phyloP scores from a whole-genome alignment of 2,888 invertebrate genomes.

The Leucophenga maculata region DNA sequence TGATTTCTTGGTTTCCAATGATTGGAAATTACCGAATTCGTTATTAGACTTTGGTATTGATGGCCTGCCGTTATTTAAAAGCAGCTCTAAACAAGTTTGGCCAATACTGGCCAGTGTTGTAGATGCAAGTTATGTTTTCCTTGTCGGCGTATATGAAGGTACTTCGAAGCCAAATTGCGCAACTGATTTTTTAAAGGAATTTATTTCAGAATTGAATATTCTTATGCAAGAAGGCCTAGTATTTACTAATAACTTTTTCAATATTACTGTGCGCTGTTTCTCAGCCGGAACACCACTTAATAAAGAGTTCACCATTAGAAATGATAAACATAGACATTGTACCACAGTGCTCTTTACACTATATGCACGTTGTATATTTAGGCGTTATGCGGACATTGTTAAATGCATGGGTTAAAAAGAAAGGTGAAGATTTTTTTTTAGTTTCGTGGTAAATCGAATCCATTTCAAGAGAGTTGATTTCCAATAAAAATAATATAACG shows the following conservation, averaged over 20 bases:
- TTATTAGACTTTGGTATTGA: slow-evolving; percentile 37
- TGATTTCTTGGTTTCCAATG: not conserved
- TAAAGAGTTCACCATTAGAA: slow-evolving; percentile 20
- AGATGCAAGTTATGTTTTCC: slow-evolving; percentile 29
- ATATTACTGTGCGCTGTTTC: too few relatives aligned
- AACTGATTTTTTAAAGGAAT: not conserved
- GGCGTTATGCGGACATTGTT: slow-evolving; percentile 30
- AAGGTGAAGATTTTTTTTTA: slow-evolving; percentile 21
- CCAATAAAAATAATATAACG: slow-evolving; percentile 28
- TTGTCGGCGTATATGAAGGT: slow-evolving; percentile 38
- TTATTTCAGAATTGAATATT: slow-evolving; percentile 10
- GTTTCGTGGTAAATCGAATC: slow-evolving; percentile 13
- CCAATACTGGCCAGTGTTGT: slow-evolving; percentile 34
- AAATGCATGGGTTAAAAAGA: slow-evolving; percentile 30
- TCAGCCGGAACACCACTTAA: slow-evolving; percentile 27
- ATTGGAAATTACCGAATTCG: slow-evolving; percentile 25
- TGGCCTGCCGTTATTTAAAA: slow-evolving; percentile 37
- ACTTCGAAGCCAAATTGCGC: slow-evolving; percentile 7
- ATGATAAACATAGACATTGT: not conserved
- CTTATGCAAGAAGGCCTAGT: slow-evolving; percentile 6
- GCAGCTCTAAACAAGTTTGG: slow-evolving; percentile 38
- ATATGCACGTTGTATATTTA: slow-evolving; percentile 15
- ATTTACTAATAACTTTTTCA: too few relatives aligned
- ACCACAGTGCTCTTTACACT: too few relatives aligned
- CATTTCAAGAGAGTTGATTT: slow-evolving; percentile 30